Evolutionary conservation across 92 coral and sea anemone genomes (phyloP).

Genomic region (Zoanthus sansibaricus): DNA sequence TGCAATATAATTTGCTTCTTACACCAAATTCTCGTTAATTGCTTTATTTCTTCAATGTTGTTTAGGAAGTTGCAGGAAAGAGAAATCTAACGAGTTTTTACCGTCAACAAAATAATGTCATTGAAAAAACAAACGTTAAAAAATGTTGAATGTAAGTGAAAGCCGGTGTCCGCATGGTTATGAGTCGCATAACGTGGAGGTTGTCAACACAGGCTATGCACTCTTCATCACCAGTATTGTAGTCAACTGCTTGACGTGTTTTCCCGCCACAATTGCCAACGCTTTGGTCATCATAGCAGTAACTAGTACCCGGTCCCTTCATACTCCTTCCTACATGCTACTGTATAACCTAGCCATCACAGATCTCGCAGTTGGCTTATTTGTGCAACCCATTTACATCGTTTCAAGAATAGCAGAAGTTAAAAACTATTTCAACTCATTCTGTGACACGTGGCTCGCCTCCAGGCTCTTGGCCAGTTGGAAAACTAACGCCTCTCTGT

Average conservation of each 20-base stretch:
- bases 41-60: neutral
- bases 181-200: slow-evolving; percentile 8
- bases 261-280: slow-evolving; percentile 22
- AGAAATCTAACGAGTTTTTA: neutral
- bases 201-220: slow-evolving; percentile 14
- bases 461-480: slow-evolving; percentile 62
- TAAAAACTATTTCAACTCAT: slow-evolving; percentile 19
- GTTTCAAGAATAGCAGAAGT: slow-evolving; percentile 51
- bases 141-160: slow-evolving; percentile 2
- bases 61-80: neutral
- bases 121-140: neutral
- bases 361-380: slow-evolving; percentile 64
- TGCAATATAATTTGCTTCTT: no score
- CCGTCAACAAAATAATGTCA: neutral
- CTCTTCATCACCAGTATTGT: slow-evolving; percentile 34
- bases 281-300: slow-evolving; percentile 39
- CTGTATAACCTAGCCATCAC: slow-evolving; percentile 62
- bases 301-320: slow-evolving; percentile 30
- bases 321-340: slow-evolving; percentile 52
- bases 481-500: slow-evolving; percentile 52
- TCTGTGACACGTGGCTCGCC: slow-evolving; percentile 57
- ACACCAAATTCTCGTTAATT: no score
- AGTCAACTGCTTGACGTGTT: slow-evolving; percentile 13
- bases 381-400: slow-evolving; percentile 65
- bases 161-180: slow-evolving; percentile 23